Percentiles rank a stretch among this genome's conserved stretches.
phyloP scores from a whole-genome alignment of 2,113 vertebrate genomes.

The Indicator maculatus region DNA sequence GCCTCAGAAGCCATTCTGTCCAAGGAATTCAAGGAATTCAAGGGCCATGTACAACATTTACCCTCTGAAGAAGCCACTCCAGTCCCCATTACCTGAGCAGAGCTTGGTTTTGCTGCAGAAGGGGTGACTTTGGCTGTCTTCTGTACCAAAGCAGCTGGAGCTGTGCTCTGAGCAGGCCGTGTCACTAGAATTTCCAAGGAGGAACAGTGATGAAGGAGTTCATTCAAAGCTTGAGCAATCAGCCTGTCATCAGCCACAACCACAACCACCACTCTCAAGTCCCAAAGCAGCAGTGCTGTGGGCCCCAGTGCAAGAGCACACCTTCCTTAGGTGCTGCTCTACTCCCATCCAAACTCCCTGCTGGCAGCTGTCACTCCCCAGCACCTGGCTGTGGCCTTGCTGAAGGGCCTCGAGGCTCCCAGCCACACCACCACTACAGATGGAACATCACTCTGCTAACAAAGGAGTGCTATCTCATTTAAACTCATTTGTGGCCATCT shows the following conservation, averaged over 20 bases:
- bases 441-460: background rate
- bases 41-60: background rate
- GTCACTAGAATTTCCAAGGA: conserved; percentile 46
- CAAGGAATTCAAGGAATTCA: background rate
- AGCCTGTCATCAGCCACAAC: background rate
- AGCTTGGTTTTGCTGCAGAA: conserved; percentile 61
- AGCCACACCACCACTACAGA: background rate
- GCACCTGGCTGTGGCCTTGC: background rate
- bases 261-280: background rate
- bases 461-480: background rate
- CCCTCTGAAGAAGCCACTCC: background rate
- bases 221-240: background rate
- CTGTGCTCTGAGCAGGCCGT: conserved; percentile 69
- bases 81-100: conserved; percentile 77
- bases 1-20: background rate
- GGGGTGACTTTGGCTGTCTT: conserved; percentile 75
- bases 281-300: background rate
- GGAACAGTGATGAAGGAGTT: background rate
- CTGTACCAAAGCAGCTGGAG: conserved; percentile 70
- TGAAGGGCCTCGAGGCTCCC: background rate
- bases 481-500: background rate
- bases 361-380: background rate
- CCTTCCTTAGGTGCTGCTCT: background rate
- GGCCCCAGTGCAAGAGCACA: background rate
- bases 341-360: background rate